These are phyloP conservation scores for Bicyclus anynana DNA, from an alignment of 1,140 invertebrate species.

Conservation along the genomic window DNA sequence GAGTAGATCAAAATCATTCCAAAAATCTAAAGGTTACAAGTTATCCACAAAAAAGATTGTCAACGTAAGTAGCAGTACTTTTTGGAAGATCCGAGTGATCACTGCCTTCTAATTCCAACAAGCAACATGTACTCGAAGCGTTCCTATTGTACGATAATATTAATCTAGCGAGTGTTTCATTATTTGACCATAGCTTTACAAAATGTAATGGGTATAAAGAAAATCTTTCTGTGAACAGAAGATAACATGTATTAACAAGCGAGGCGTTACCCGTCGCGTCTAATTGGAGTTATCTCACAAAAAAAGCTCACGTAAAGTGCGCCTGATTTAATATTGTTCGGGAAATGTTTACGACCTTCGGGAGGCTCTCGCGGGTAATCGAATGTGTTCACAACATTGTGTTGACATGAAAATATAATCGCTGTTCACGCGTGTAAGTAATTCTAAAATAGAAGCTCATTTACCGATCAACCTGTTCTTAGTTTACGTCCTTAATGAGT, in stretches of 20 bases:
- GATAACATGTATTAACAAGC: neutral
- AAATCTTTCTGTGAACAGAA: neutral
- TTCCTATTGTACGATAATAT: too few relatives aligned
- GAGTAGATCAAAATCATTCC: too few relatives aligned
- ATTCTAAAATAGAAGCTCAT: too few relatives aligned
- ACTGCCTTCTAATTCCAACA: too few relatives aligned
- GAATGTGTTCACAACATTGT: neutral
- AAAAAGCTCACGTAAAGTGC: neutral
- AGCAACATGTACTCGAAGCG: too few relatives aligned
- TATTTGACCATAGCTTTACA: neutral
- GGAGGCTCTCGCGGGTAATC: neutral
- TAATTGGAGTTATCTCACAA: neutral
- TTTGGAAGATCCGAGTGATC: too few relatives aligned
- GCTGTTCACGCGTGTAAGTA: neutral
- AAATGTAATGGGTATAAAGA: neutral
- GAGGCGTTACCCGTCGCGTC: neutral
- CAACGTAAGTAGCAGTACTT: too few relatives aligned
- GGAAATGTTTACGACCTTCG: neutral
- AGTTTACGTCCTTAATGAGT: too few relatives aligned
- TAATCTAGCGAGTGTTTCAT: neutral
- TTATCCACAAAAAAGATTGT: too few relatives aligned
- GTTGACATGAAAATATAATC: neutral
- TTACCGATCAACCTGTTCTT: too few relatives aligned
- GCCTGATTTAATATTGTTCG: neutral
- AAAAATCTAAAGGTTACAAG: too few relatives aligned